A percentile compares a stretch with the other conserved stretches of the same genome.
Conservation (phyloP, 2,888 invertebrate genomes). For the Lamellibrachia satsuma region DNA sequence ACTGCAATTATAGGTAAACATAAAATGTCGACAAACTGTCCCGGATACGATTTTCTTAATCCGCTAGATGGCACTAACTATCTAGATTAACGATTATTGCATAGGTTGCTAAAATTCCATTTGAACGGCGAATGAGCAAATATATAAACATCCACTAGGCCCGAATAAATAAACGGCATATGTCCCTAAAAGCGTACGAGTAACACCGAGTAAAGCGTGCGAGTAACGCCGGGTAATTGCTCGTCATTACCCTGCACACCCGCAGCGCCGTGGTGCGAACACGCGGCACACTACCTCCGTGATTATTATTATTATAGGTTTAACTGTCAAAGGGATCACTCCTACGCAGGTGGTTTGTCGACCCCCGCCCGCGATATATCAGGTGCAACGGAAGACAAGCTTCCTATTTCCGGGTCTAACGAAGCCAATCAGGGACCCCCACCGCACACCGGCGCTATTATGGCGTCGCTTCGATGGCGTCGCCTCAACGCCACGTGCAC, state of each 20-base stretch:
- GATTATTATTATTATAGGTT: background rate
- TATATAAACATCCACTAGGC: background rate
- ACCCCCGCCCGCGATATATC: background rate
- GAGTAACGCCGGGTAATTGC: background rate
- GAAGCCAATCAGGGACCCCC: background rate
- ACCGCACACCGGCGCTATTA: background rate
- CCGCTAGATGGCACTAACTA: too few relatives aligned
- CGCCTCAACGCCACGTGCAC: background rate
- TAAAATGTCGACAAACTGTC: too few relatives aligned
- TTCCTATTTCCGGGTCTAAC: conserved; percentile 17
- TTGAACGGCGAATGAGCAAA: background rate
- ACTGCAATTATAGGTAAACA: too few relatives aligned
- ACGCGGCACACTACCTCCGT: background rate
- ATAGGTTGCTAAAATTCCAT: too few relatives aligned
- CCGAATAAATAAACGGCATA: background rate
- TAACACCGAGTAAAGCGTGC: background rate
- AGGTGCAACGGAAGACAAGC: background rate
- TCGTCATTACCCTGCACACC: background rate
- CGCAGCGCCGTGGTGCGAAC: background rate
- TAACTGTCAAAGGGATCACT: background rate
- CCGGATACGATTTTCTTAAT: too few relatives aligned
- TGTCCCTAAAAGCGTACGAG: background rate
- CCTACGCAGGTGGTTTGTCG: background rate
- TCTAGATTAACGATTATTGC: too few relatives aligned
- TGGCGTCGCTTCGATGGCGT: background rate